A percentile compares a stretch with the other conserved stretches of the same genome.
Conservation (phyloP, 64 coral and sea anemone genomes). For the Montipora efflorescens region DNA sequence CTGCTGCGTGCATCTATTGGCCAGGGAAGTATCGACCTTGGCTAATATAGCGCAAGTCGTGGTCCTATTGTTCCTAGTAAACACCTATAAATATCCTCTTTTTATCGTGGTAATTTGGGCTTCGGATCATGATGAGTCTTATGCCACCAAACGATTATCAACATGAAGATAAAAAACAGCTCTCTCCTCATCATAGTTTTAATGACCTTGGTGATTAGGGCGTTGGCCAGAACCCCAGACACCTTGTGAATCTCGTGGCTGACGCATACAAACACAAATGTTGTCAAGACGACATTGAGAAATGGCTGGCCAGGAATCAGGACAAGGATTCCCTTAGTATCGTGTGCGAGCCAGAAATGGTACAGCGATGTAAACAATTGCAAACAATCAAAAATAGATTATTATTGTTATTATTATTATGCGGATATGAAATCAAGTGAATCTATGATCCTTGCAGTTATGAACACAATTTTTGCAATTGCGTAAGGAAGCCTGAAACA, state of each 20-base stretch:
- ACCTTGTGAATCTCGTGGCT: slow-evolving; percentile 95
- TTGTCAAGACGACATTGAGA: slow-evolving; percentile 87
- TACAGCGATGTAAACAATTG: slow-evolving; percentile 95
- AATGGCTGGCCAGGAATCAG: slow-evolving; percentile 85
- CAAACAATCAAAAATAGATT: background rate
- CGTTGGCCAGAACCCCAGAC: slow-evolving; percentile 72
- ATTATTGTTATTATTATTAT: too few species aligned
- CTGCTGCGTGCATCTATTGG: too few species aligned
- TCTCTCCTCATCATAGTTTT: slow-evolving; percentile 86
- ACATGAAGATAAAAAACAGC: slow-evolving; percentile 88
- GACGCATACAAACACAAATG: slow-evolving; percentile 91
- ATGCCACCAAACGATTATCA: slow-evolving; percentile 99
- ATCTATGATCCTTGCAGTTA: too few species aligned
- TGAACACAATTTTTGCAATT: too few species aligned
- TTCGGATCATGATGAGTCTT: slow-evolving; percentile 90
- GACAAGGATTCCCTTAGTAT: slow-evolving; percentile 91
- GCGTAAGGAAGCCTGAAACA: too few species aligned
- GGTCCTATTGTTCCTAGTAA: too few species aligned
- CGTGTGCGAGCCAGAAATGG: slow-evolving; percentile 95
- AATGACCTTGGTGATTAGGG: slow-evolving; percentile 86
- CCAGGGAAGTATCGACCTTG: too few species aligned
- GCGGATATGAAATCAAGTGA: too few species aligned
- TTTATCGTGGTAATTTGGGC: slow-evolving; percentile 35
- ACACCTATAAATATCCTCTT: background rate
- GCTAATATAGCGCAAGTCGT: too few species aligned